phyloP scores from a whole-genome alignment of 2,113 vertebrate species.

The Desmodus rotundus region DNA sequence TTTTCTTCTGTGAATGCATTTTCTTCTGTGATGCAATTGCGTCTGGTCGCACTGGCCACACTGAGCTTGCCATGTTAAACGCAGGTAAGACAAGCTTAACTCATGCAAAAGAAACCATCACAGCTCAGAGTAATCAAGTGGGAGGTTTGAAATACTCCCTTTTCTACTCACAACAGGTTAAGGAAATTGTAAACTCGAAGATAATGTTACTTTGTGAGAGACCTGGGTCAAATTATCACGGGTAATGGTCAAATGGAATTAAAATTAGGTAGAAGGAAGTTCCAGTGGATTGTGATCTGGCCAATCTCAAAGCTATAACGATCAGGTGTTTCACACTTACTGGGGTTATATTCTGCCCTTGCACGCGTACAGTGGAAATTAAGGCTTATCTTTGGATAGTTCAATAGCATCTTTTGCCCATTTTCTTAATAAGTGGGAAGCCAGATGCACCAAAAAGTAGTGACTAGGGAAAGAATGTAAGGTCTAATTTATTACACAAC shows the following conservation, averaged over 20 bases:
- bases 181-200: conserved; percentile 64
- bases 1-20: neutral
- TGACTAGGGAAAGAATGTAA: neutral
- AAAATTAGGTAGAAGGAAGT: conserved; percentile 69
- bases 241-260: conserved; percentile 64
- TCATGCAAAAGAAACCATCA: neutral
- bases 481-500: conserved; percentile 8
- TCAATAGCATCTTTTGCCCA: neutral
- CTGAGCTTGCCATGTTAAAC: conserved; percentile 21
- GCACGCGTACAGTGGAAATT: conserved; percentile 21
- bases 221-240: conserved; percentile 66
- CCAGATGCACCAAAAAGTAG: neutral
- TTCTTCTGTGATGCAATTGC: neutral
- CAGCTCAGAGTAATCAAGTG: conserved; percentile 46
- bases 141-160: conserved; percentile 10
- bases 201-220: conserved; percentile 61
- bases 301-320: conserved; percentile 12
- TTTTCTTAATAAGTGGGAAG: conserved; percentile 21
- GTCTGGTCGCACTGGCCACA: neutral
- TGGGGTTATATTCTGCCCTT: conserved; percentile 35
- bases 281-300: conserved; percentile 60
- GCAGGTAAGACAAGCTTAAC: conserved; percentile 27
- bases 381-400: neutral
- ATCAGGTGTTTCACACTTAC: conserved; percentile 70
- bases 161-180: conserved; percentile 60